These are phyloP conservation scores for Hyperoplus immaculatus DNA, from an alignment of 2,797 vertebrate species.

Conservation along the genomic window DNA sequence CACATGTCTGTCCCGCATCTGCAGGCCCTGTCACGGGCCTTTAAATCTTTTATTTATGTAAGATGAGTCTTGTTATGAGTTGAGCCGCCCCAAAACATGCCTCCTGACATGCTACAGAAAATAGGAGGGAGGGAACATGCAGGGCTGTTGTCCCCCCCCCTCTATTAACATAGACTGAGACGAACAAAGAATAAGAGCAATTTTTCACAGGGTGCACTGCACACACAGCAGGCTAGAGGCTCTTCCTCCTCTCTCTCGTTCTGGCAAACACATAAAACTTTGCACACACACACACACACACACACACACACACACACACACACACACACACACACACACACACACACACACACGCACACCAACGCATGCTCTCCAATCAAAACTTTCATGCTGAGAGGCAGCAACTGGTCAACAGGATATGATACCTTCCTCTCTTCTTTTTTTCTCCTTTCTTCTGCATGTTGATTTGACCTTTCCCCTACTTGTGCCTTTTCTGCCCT, in stretches of 20 bases:
- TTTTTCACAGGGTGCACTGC: conserved; percentile 13
- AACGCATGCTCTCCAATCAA: conserved; percentile 43
- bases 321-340: conserved; percentile 34
- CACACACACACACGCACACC: conserved; percentile 34
- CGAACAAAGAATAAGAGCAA: conserved; percentile 35
- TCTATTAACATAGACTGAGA: conserved; percentile 25
- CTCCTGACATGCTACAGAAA: conserved; percentile 49
- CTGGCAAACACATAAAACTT: no score
- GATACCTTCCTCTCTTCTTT: conserved; percentile 60
- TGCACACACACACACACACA: conserved; percentile 28
- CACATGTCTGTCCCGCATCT: conserved; percentile 52
- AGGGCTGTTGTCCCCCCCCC: conserved; percentile 26
- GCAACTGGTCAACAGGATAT: conserved; percentile 79
- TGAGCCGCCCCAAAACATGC: conserved; percentile 47
- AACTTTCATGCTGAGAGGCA: conserved; percentile 57
- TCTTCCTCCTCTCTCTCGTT: conserved; percentile 1
- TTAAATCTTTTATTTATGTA: conserved; percentile 68
- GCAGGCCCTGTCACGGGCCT: conserved; percentile 18
- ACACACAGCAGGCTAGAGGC: background rate
- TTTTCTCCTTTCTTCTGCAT: conserved; percentile 42
- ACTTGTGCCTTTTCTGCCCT: conserved; percentile 43
- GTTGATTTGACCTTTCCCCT: conserved; percentile 66
- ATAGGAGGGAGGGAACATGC: conserved; percentile 17
- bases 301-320: conserved; percentile 21
- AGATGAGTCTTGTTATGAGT: conserved; percentile 65